Evolutionary conservation across 2,113 vertebrate species (phyloP).

Genomic region (Lethenteron camtschaticum): DNA sequence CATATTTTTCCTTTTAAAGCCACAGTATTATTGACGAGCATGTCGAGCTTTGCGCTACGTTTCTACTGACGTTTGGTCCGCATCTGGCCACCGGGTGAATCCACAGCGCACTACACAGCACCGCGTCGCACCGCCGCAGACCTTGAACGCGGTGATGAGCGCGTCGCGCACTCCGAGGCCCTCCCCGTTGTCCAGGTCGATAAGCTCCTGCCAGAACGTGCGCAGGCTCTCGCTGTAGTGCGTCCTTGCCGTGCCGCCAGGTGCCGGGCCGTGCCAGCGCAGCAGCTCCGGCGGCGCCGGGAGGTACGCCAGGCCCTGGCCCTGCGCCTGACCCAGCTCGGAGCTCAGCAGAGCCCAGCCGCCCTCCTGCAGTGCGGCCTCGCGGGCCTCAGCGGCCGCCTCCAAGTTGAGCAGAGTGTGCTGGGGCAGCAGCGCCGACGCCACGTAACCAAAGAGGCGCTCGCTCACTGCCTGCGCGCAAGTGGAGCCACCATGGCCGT

Average conservation of each 20-base stretch:
- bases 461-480: slow-evolving; percentile 75
- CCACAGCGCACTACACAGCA: too few species aligned
- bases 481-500: slow-evolving; percentile 60
- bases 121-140: not conserved
- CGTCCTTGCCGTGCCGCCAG: not conserved
- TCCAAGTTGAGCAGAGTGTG: slow-evolving; percentile 51
- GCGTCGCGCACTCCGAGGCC: slow-evolving; percentile 47
- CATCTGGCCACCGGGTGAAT: too few species aligned
- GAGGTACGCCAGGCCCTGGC: not conserved
- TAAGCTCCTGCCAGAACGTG: slow-evolving; percentile 74
- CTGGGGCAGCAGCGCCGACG: slow-evolving; percentile 55
- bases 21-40: too few species aligned
- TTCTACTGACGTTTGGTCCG: too few species aligned
- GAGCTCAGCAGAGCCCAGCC: too few species aligned
- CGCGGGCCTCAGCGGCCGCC: slow-evolving; percentile 35
- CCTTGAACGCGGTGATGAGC: slow-evolving; percentile 43
- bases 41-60: too few species aligned
- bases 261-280: not conserved
- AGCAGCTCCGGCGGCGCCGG: not conserved
- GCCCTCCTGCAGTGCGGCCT: not conserved
- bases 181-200: slow-evolving; percentile 36
- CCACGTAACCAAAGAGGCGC: slow-evolving; percentile 55
- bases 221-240: slow-evolving; percentile 31
- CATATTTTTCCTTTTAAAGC: too few species aligned
- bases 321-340: not conserved